These are phyloP conservation scores for Chalcis sispes DNA, from an alignment of 2,888 invertebrate species.

Conservation along the genomic window DNA sequence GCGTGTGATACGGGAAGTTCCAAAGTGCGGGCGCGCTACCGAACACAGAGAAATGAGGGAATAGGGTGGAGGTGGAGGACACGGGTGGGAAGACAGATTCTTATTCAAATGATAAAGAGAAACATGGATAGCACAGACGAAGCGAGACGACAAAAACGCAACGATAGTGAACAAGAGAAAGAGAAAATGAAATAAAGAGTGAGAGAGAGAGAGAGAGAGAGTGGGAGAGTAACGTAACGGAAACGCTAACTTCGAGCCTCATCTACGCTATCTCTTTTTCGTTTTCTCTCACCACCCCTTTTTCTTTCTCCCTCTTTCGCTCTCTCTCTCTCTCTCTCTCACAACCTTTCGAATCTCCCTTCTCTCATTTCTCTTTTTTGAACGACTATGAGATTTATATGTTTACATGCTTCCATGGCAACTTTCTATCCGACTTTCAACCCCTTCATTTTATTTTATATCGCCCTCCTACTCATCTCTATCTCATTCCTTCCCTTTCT, in stretches of 20 bases:
- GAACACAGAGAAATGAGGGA: background rate
- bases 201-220: background rate
- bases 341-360: background rate
- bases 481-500: conserved; percentile 56
- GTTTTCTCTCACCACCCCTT: background rate
- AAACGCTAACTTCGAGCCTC: conserved; percentile 67
- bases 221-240: conserved; percentile 28
- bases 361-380: background rate
- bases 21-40: background rate
- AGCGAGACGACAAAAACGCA: conserved; percentile 25
- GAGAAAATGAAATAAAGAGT: too few relatives aligned
- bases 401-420: conserved; percentile 73
- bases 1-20: background rate
- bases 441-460: conserved; percentile 68
- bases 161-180: conserved; percentile 1
- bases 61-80: background rate
- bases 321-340: conserved; percentile 21
- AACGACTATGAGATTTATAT: conserved; percentile 70
- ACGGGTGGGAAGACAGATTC: background rate
- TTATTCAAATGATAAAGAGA: conserved; percentile 50
- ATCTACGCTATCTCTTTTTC: conserved; percentile 60
- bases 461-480: conserved; percentile 46
- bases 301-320: conserved; percentile 12
- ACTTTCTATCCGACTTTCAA: conserved; percentile 70
- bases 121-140: conserved; percentile 41